These are phyloP conservation scores for Neuroterus valhalla DNA, from an alignment of 1,140 invertebrate genomes.

Conservation along the genomic window DNA sequence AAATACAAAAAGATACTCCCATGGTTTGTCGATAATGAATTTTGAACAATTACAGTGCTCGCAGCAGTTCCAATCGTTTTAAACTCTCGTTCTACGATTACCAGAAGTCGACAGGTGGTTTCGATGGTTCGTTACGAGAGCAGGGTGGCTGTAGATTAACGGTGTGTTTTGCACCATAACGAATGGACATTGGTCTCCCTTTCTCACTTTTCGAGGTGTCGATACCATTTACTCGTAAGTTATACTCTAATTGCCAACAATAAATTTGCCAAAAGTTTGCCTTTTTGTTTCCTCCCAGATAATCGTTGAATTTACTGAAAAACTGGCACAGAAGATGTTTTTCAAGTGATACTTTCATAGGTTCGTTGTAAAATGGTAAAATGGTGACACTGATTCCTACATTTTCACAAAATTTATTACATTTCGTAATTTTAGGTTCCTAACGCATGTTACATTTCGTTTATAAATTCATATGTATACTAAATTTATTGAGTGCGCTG, in stretches of 20 bases:
- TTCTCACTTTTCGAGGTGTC: slow-evolving; percentile 18
- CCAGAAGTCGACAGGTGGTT: slow-evolving; percentile 44
- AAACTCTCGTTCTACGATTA: slow-evolving; percentile 44
- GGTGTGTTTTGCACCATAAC: slow-evolving; percentile 29
- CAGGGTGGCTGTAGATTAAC: slow-evolving; percentile 16
- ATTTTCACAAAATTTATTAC: too few species aligned
- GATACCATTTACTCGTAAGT: slow-evolving; percentile 27
- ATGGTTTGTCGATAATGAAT: neutral
- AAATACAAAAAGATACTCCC: neutral
- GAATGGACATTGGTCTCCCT: slow-evolving; percentile 3
- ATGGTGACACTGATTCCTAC: too few species aligned
- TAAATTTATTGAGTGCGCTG: too few species aligned
- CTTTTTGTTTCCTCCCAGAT: neutral
- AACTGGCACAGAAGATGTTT: too few species aligned
- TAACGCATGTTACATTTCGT: too few species aligned
- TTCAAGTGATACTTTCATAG: too few species aligned
- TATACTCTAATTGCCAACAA: slow-evolving; percentile 22
- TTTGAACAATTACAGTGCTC: slow-evolving; percentile 27
- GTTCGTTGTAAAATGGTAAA: too few species aligned
- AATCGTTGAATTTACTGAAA: neutral
- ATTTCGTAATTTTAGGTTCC: too few species aligned
- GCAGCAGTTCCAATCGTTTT: slow-evolving; percentile 29
- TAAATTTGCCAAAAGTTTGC: slow-evolving; percentile 9
- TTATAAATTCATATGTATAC: too few species aligned
- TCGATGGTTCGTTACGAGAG: slow-evolving; percentile 41